Evolutionary conservation across 2,888 invertebrate genomes (phyloP), one percentile per base, ranked within the genome.

Genomic region (Amaurobius ferox): DNA sequence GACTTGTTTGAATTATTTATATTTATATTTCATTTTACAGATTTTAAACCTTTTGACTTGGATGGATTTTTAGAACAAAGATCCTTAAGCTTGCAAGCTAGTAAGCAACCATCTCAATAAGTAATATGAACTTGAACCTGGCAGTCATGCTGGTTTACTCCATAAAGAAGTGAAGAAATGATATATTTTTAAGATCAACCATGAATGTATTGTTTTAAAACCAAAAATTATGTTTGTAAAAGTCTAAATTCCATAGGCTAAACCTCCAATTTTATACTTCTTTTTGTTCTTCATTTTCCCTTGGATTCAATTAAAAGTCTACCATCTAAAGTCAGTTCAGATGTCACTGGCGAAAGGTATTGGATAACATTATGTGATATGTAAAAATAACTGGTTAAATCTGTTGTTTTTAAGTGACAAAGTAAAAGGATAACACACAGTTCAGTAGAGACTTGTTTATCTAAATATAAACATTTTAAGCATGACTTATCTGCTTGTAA

Each of bases 1-100:
- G 16, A 3, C 5, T 16, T 48, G 5, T n/a, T n/a, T n/a, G 16
- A 19, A 39, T 39, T 16, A 48, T 16, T 48, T 16, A 39, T 48
- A 16, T 16, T 55, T 55, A 1, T 16, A 5, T 55, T 55, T 16
- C 11, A 1, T 23, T 55, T 44, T 16, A 5, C 30, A 86, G 86
- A 79, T 79, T 86, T 86, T 44, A 86, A 86, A 70, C 79, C 68
- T 19, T 86, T 86, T 66, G 86, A 86, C 30, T 30, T 86, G 76
- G 79, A 86, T 48, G 72, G 35, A 26, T 86, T 86, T 78, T 55
- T 79, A 55, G 86, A 86, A 79, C 68, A 62, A 72, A 85, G 83
- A 44, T 77, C 77, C 19, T 39, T 85, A 72, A 62, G 35, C n/a
- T 55, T 78, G 35, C 83, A 85, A 72, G 83, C 83, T 23, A 77